Conservation (phyloP, 1,140 invertebrate genomes). For the Stenopsyche tienmushanensis region DNA sequence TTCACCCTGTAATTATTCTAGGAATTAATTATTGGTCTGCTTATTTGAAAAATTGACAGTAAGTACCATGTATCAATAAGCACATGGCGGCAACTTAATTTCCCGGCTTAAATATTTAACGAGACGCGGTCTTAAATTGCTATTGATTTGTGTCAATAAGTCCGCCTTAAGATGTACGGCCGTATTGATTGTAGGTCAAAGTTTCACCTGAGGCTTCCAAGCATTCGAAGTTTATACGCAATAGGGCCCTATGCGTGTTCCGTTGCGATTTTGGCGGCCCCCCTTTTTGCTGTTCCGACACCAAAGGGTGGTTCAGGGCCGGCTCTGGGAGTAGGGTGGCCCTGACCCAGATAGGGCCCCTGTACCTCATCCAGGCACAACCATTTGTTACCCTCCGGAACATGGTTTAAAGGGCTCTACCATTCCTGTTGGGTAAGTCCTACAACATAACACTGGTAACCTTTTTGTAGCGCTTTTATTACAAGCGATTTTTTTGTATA, state of each 20-base stretch:
- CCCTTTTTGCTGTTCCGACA: not conserved
- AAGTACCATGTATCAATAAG: too few species aligned
- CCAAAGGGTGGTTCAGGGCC: conserved; percentile 11
- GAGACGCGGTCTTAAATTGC: too few species aligned
- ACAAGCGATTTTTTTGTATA: too few species aligned
- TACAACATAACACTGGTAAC: not conserved
- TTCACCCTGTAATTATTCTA: too few species aligned
- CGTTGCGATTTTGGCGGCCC: not conserved
- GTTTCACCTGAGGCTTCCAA: not conserved
- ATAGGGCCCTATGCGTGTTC: conserved; percentile 8
- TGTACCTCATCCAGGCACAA: conserved; percentile 12
- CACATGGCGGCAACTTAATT: too few species aligned
- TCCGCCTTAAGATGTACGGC: too few species aligned
- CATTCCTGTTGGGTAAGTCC: conserved; percentile 24
- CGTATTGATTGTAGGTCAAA: conserved; percentile 1
- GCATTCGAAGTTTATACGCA: conserved; percentile 1
- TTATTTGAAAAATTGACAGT: too few species aligned
- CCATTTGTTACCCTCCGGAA: conserved; percentile 29
- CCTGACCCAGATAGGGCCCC: conserved; percentile 17
- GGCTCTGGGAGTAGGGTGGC: not conserved
- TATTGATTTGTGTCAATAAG: too few species aligned
- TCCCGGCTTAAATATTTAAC: too few species aligned
- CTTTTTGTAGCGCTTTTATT: conserved; percentile 7
- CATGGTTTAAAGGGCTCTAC: conserved; percentile 24
- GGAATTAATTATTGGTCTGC: too few species aligned